A percentile compares a stretch with the other conserved stretches of the same genome.
phyloP scores from a whole-genome alignment of 2,797 vertebrate genomes.

The Enteromius argenteus region DNA sequence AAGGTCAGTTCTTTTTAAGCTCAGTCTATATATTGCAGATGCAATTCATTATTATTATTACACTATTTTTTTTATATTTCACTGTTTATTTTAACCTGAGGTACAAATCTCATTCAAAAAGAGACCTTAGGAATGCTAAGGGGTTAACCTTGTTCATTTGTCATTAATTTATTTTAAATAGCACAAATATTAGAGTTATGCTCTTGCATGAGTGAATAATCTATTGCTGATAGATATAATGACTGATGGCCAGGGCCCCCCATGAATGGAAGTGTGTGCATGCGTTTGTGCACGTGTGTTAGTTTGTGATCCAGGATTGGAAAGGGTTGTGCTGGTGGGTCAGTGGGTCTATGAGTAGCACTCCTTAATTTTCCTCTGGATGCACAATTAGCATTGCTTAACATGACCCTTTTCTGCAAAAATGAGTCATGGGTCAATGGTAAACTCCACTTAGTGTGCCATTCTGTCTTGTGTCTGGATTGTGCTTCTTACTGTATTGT shows the following conservation, averaged over 20 bases:
- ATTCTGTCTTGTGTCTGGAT: not conserved
- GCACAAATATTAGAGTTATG: not conserved
- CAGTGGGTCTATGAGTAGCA: not conserved
- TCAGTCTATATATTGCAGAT: not conserved
- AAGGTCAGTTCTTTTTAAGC: not conserved
- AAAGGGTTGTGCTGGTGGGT: slow-evolving; percentile 16
- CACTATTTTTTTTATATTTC: too few relatives aligned
- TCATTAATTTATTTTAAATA: not conserved
- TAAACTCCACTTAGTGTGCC: not conserved
- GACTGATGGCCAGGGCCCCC: slow-evolving; percentile 53
- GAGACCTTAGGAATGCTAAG: too few relatives aligned
- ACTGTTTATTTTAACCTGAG: too few relatives aligned
- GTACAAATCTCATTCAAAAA: too few relatives aligned
- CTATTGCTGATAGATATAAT: slow-evolving; percentile 18
- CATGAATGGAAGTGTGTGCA: slow-evolving; percentile 46
- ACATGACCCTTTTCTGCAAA: slow-evolving; percentile 15
- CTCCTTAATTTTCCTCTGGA: not conserved
- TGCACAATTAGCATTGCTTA: slow-evolving; percentile 1
- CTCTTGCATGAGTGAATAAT: not conserved
- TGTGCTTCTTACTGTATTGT: not conserved
- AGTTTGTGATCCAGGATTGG: not conserved
- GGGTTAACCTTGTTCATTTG: not conserved
- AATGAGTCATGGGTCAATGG: not conserved
- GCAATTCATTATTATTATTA: not conserved
- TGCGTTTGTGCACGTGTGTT: slow-evolving; percentile 23